A percentile compares a stretch with the other conserved stretches of the same genome.
Conservation (phyloP, 1,140 invertebrate genomes). For the Yoshiicerus persimilis region DNA sequence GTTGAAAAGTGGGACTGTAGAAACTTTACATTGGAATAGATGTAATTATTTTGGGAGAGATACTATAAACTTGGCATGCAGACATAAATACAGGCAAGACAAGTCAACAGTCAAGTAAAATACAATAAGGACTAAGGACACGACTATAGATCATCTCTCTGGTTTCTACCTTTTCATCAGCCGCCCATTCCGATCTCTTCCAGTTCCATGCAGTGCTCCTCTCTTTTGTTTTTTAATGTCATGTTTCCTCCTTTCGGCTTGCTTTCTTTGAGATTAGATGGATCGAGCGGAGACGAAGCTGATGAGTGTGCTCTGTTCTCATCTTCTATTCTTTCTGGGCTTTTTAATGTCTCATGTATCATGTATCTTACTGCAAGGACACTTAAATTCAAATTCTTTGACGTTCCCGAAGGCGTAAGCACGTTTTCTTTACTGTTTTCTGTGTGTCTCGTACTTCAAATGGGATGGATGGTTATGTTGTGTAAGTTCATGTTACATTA, state of each 20-base stretch:
- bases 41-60: background rate
- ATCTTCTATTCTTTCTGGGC: background rate
- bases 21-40: background rate
- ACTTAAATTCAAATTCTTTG: conserved; percentile 5
- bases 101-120: background rate
- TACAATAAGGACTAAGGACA: background rate
- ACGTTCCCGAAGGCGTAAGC: conserved; percentile 3
- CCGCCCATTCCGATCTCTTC: background rate
- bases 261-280: conserved; percentile 2
- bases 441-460: background rate
- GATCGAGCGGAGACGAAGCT: background rate
- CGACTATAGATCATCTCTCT: background rate
- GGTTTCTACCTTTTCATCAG: background rate
- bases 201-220: conserved; percentile 10
- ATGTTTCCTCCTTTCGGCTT: background rate
- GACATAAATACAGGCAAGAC: background rate
- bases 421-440: background rate
- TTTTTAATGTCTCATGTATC: background rate
- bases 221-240: background rate
- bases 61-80: background rate
- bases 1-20: background rate
- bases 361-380: background rate
- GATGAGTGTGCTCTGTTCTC: background rate
- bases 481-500: background rate
- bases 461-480: background rate